Evolutionary conservation across 2,113 vertebrate genomes (phyloP).

Genomic region (Heterochromis multidens): DNA sequence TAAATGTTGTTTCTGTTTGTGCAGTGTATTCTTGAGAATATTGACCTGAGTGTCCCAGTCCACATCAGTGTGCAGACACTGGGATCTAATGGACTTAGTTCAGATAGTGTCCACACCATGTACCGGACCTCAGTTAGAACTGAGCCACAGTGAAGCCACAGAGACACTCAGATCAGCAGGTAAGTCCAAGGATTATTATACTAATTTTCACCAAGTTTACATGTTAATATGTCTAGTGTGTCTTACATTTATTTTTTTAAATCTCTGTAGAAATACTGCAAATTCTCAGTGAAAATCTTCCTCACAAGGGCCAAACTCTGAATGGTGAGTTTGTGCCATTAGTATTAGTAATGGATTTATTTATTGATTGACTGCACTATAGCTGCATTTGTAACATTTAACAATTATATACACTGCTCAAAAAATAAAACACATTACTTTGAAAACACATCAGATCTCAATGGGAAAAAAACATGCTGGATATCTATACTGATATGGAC

Average conservation of each 20-base stretch:
- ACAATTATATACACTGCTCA: neutral
- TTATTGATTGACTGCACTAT: neutral
- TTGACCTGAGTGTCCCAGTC: conserved; percentile 33
- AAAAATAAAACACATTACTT: neutral
- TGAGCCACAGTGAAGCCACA: neutral
- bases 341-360: neutral
- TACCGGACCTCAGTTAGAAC: neutral
- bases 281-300: neutral
- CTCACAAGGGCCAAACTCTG: neutral
- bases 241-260: neutral
- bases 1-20: neutral
- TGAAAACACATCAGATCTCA: neutral
- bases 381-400: neutral
- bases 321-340: neutral
- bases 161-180: neutral
- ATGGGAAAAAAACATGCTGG: no score
- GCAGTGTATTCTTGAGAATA: conserved; percentile 66
- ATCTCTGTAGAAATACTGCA: neutral
- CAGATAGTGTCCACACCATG: conserved; percentile 31
- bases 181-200: neutral
- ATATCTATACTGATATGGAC: no score
- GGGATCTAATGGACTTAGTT: conserved; percentile 61
- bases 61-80: conserved; percentile 54
- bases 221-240: neutral
- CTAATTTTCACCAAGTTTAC: neutral